Evolutionary conservation across 2,888 invertebrate species (phyloP), one percentile per base, ranked within the genome.

Genomic region (Mythimna lalbum): DNA sequence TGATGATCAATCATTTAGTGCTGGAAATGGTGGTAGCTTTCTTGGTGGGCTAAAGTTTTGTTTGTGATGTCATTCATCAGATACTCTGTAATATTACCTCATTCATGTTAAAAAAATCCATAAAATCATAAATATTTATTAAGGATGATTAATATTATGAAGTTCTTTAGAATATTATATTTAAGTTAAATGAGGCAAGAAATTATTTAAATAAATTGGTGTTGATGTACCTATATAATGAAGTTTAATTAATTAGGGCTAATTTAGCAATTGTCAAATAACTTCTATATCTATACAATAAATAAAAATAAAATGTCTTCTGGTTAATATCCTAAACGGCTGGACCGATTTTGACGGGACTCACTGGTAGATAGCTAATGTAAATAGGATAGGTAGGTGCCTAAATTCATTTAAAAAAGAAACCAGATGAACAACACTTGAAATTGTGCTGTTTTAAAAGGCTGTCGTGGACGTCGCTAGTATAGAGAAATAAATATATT

Each of bases 1-100:
- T 92, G 94, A 95, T 80, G 96, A 96, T 79, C 83, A 92, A 69
- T 85, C 88, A 52, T 82, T 89, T 52, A 81, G 86, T 75, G 82
- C 90, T 71, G 89, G 90, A 52, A 90, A 87, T 76, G 87, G 89
- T 81, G 95, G 95, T 27, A 95, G 95, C 86, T 96, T 96, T 81
- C 88, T 96, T 36, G 92, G 90, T 84, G 94, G 94, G 1, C 87
- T 96, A 69, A 95, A 94, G 84, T 96, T 92, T 90, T 95, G 95
- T 86, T 86, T 96, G 80, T 96, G 90, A 91, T 66, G 63, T 65
- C 21, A 64, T 68, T 63, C 23, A 62, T 71, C 21, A 33, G 17
- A 27, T 10, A 61, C 49, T 33, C 12, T 63, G 27, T 21, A 23
- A 21, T 55, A 55, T 66, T 81, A 74, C 64, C 64, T 74, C 73